A percentile compares a stretch with the other conserved stretches of the same genome.
phyloP scores from a whole-genome alignment of 2,888 invertebrate genomes.

The Dione vanillae region DNA sequence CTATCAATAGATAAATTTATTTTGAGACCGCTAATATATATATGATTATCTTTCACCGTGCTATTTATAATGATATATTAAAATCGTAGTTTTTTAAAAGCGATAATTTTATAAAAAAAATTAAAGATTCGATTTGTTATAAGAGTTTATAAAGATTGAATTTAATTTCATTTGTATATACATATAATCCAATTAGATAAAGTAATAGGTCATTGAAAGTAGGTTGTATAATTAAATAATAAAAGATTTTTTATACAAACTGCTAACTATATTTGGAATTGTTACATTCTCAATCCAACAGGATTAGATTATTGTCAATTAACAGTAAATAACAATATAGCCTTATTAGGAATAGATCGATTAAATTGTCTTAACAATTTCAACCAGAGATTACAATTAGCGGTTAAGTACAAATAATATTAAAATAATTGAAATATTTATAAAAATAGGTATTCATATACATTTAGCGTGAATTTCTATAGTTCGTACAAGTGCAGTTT shows the following conservation, averaged over 20 bases:
- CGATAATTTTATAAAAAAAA: background rate
- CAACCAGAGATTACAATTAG: too few species aligned
- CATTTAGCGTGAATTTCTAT: too few species aligned
- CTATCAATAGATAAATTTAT: slow-evolving; percentile 36
- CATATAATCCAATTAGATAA: slow-evolving; percentile 1
- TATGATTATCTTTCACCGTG: background rate
- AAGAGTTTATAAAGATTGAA: background rate
- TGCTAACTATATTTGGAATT: too few species aligned
- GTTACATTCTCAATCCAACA: background rate
- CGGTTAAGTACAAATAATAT: too few species aligned
- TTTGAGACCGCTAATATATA: slow-evolving; percentile 26
- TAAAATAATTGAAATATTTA: too few species aligned
- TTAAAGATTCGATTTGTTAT: background rate
- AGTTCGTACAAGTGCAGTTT: too few species aligned
- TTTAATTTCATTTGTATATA: background rate
- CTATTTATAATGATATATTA: background rate
- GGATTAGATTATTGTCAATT: background rate
- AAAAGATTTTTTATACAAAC: background rate
- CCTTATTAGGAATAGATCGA: too few species aligned
- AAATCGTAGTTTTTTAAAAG: background rate
- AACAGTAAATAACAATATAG: background rate
- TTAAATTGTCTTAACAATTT: too few species aligned
- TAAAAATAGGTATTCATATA: too few species aligned
- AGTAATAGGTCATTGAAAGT: slow-evolving; percentile 10
- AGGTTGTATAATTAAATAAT: slow-evolving; percentile 9